Base-by-base conservation (phyloP, 2,888 invertebrate genomes). In the Clistopyga incitator region DNA sequence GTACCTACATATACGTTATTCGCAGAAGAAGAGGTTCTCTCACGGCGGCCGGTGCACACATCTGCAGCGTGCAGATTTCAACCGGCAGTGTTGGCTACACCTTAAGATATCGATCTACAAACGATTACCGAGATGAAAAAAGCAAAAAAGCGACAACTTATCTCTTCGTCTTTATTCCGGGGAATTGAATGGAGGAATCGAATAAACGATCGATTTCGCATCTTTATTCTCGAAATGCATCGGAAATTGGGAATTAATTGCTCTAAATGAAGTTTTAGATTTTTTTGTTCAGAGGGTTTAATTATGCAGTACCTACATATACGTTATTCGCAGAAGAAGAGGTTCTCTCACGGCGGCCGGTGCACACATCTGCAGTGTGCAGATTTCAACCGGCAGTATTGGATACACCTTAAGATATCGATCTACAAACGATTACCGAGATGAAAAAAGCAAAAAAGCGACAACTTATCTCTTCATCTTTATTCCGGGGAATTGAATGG, bases 11-110 rank as follows among this genome's bases (percentile, higher is more conserved):
- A 54, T 59, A 70, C 64, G 64, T 83, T 80, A 72, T 83, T 83
- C 83, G 83, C 45, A 72, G 83, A 83, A 83, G 76, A 80, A 78
- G 75, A 82, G 78, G 65, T 78, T 82, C 78, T 82, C 75, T 76
- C 76, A 76, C 75, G 34, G 79, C 75, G 34, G 56, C 79, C 79
- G 67, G 65, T 65, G 54, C 75, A 79, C 68, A 71, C 81, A n/a
- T n/a, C n/a, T n/a, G 71, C 75, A 34, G 20, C 38, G 25, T 23
- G 67, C 2, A 38, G 23, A 67, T 72, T 72, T 71, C 34, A 2
- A 42, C 18, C 50, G 11, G 67, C 80, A 59, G 68, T 68, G 64
- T 56, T 79, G 34, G 38, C 18, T 54, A 38, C 52, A 71, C 50
- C 20, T 50, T 52, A 38, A 50, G 75, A 80, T 75, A 75, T 80